Base-by-base conservation (phyloP, 2,113 vertebrate species). In the Elaphurus davidianus region DNA sequence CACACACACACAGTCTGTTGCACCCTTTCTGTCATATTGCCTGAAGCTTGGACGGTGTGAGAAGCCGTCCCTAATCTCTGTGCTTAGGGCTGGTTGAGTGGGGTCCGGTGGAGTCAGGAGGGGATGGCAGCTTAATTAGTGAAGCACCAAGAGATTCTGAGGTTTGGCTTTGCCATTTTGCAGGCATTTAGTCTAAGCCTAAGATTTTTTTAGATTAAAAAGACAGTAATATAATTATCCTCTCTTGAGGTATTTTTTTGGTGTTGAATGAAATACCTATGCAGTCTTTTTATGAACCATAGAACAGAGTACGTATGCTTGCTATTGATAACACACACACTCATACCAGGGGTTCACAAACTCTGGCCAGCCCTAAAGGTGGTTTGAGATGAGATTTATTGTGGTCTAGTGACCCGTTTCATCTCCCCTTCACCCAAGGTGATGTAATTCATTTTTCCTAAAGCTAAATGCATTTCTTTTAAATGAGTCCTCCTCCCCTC, bases 1-100 rank as follows among this genome's bases (percentile, higher is more conserved):
- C 21, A 57, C 60, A 17, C 62, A 67, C 33, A 19, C 7, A 52
- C 0, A 7, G 8, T 45, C 62, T 7, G 0, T 43, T 16, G 59
- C 0, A 2, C 7, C 16, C 3, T 33, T 16, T 19, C 7, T 6
- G 3, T 52, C 19, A 1, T 62, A 36, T 19, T 45, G 10, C 27
- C 19, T 54, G 52, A n/a, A 6, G 47, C 82, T 64, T 13, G 36
- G 54, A 1, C 1, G 8, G 43, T 27, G 25, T 47, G 74, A 5
- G 12, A 79, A 50, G 23, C 28, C 4, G 0, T 45, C 30, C 0
- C 25, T 30, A n/a, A 40, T 27, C 45, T 47, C 15, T 57, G 0
- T 57, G 33, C 23, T 74, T 16, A 17, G 57, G 59, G 36, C 43
- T 28, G 5, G 16, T 13, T 13, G 36, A 33, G 17, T 19, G 19